Evolutionary conservation across 2,797 vertebrate genomes (phyloP), one percentile per base, ranked within the genome.

Genomic region (Pyrrhura leucotis): DNA sequence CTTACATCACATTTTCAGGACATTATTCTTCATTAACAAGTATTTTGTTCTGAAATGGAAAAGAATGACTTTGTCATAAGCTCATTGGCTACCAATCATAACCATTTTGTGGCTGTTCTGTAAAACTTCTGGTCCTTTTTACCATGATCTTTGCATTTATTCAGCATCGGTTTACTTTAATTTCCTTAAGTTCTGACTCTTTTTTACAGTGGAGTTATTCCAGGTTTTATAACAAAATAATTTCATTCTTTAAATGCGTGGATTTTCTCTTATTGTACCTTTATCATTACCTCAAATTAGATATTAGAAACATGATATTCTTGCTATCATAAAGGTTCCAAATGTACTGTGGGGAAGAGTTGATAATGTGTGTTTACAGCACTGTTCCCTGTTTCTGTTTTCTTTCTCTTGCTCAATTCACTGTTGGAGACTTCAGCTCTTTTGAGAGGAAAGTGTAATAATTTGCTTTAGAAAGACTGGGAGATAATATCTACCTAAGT

Each of bases 11-110:
- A 95, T 93, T 95, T 85, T 66, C 85, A 91, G 86, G 73, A 88
- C 93, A 95, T 97, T 97, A 96, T 96, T 95, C 95, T 98, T 96
- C 90, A 88, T 97, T 97, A 97, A 93, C 45, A 67, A 96, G 40
- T 86, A 85, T 91, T 96, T 94, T 95, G 80, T 93, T 85, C 65
- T 95, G 62, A 73, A 45, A 1, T 62, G 74, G 47, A 94, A 92
- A 93, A 91, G 23, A 90, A 81, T 48, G 10, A 40, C 51, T 95
- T 96, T 93, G 79, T 91, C 92, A 85, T 67, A 87, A 58, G 54
- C 33, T 72, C 93, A 9, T 73, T 90, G 81, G 67, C 65, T 91
- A 89, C 28, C 44, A 58, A 44, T 81, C 42, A 21, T 61, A 82
- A 61, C 33, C n/a, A 74, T 92, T 95, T 88, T 58, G 69, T 53